Conservation (phyloP, 2,888 invertebrate species). For the Tinea semifulvella region DNA sequence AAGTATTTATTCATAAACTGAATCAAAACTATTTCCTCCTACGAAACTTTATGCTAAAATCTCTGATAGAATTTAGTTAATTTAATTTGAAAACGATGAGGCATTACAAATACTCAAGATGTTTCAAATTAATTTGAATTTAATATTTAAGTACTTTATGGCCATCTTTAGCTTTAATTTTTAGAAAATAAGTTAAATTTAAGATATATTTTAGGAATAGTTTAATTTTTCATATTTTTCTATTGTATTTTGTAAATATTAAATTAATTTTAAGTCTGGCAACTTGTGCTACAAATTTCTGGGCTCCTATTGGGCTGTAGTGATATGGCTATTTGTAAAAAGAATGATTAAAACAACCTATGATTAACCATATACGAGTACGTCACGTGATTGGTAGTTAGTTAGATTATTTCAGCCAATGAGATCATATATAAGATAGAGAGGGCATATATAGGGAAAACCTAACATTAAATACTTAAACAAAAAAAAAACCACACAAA, state of each 20-base stretch:
- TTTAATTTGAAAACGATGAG: conserved; percentile 11
- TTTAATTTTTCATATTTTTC: not conserved
- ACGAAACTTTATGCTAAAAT: too few relatives aligned
- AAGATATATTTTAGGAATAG: not conserved
- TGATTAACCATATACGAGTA: too few relatives aligned
- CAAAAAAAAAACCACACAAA: too few relatives aligned
- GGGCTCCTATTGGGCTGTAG: too few relatives aligned
- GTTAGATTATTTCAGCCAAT: too few relatives aligned
- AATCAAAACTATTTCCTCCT: too few relatives aligned
- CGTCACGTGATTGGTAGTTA: too few relatives aligned
- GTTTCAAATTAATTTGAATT: conserved; percentile 5
- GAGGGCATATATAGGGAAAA: too few relatives aligned
- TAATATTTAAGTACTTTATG: conserved; percentile 28
- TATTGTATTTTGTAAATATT: not conserved
- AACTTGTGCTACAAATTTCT: too few relatives aligned
- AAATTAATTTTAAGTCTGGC: not conserved
- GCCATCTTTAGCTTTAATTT: conserved; percentile 54
- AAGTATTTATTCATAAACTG: too few relatives aligned
- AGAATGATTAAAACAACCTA: not conserved
- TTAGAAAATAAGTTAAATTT: conserved; percentile 2
- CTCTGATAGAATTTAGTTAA: not conserved
- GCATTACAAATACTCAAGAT: conserved; percentile 9
- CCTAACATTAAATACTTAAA: too few relatives aligned
- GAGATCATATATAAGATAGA: too few relatives aligned
- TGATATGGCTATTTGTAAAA: not conserved